Percentiles rank a stretch among this genome's conserved stretches.
Conservation (phyloP, 1,140 invertebrate genomes). For the Ylistrum balloti region DNA sequence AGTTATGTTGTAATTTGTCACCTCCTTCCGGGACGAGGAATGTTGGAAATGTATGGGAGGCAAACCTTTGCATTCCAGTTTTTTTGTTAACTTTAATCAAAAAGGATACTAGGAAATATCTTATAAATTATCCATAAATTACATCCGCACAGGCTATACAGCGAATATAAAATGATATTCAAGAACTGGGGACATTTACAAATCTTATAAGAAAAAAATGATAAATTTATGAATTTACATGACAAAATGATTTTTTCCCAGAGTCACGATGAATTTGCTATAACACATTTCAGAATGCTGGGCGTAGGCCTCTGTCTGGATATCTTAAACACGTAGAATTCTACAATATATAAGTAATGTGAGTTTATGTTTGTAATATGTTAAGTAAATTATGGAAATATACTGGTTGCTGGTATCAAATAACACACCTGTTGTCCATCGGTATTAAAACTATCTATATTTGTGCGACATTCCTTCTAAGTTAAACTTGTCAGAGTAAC, state of each 20-base stretch:
- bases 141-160: not conserved
- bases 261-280: conserved; percentile 3
- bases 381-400: no score
- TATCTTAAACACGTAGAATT: no score
- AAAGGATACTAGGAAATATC: no score
- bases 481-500: no score
- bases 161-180: not conserved
- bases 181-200: no score
- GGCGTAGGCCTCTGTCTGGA: not conserved
- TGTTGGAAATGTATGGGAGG: not conserved
- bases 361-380: no score
- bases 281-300: not conserved
- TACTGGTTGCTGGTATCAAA: no score
- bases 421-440: no score
- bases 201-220: not conserved
- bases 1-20: not conserved
- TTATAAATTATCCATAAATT: not conserved
- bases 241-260: not conserved
- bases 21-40: not conserved
- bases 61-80: not conserved
- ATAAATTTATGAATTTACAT: not conserved
- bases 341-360: no score
- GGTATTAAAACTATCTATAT: no score
- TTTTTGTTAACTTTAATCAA: no score
- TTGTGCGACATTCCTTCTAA: no score